phyloP scores from a whole-genome alignment of 2,797 vertebrate genomes.

The Otolemur crassicaudatus region DNA sequence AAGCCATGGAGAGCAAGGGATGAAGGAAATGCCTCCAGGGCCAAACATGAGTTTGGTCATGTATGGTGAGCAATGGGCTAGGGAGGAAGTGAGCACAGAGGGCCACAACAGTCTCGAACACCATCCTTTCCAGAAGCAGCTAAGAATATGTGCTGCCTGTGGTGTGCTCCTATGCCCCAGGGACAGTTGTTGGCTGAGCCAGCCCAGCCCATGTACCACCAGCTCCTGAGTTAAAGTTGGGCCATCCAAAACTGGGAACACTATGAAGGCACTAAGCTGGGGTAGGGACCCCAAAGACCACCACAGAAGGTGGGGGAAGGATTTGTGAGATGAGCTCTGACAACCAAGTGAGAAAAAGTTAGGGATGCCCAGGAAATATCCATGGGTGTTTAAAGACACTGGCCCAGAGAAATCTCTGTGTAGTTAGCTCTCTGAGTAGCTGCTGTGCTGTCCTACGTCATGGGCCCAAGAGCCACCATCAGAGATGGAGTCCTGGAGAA shows the following conservation, averaged over 20 bases:
- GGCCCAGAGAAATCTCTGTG: not conserved
- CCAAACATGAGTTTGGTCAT: not conserved
- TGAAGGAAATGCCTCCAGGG: not conserved
- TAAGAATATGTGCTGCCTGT: not conserved
- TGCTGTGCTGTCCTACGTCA: no score
- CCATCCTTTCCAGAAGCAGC: not conserved
- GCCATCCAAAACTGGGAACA: not conserved
- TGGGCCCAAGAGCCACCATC: not conserved
- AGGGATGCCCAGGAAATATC: not conserved
- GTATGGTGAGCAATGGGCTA: not conserved
- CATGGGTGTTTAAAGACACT: not conserved
- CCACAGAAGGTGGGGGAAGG: not conserved
- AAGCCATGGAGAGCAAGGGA: not conserved
- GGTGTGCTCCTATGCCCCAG: not conserved
- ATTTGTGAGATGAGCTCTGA: not conserved
- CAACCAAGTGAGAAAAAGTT: not conserved
- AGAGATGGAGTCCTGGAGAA: not conserved
- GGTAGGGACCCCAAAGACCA: not conserved
- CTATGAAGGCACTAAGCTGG: not conserved
- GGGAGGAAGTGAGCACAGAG: not conserved
- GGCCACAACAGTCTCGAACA: not conserved
- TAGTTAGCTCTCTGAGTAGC: not conserved
- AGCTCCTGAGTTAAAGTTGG: not conserved
- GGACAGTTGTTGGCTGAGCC: not conserved
- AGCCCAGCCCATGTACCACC: no score